A percentile compares a stretch with the other conserved stretches of the same genome.
Evolutionary conservation across 2,797 vertebrate species (phyloP).

Genomic region (Capromys pilorides): DNA sequence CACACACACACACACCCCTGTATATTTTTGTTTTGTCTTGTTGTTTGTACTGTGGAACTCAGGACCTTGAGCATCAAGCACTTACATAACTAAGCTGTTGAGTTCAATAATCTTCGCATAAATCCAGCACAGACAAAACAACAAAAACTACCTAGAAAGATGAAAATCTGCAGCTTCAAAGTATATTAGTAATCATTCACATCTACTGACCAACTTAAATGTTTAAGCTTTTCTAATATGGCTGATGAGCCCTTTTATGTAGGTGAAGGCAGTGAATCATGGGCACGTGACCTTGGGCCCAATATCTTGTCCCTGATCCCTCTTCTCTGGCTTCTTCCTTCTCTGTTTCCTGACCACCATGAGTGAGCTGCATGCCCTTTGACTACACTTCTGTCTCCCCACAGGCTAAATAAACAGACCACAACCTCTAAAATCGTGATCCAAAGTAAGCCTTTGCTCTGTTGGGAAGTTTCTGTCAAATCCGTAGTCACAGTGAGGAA

Average conservation of each 20-base stretch:
- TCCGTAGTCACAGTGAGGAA: neutral
- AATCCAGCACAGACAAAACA: slow-evolving; percentile 15
- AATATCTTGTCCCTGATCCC: neutral
- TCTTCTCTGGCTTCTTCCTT: neutral
- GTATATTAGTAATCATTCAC: neutral
- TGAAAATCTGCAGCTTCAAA: neutral
- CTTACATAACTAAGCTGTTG: neutral
- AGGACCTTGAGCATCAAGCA: no score
- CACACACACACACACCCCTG: no score
- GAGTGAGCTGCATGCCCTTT: neutral
- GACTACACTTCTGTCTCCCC: neutral
- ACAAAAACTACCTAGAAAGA: slow-evolving; percentile 39
- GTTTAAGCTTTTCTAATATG: neutral
- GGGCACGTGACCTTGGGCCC: neutral
- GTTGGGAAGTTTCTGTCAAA: neutral
- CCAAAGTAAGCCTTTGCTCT: neutral
- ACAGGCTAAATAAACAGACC: neutral
- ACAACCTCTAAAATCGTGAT: neutral
- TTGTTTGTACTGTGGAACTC: no score
- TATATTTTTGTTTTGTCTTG: no score
- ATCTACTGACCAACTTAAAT: neutral
- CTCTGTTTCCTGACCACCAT: neutral
- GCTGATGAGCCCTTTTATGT: neutral
- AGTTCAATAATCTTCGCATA: neutral
- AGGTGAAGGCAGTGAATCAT: neutral